A percentile compares a stretch with the other conserved stretches of the same genome.
Conservation (phyloP, 1,140 invertebrate genomes). For the Arion vulgaris region DNA sequence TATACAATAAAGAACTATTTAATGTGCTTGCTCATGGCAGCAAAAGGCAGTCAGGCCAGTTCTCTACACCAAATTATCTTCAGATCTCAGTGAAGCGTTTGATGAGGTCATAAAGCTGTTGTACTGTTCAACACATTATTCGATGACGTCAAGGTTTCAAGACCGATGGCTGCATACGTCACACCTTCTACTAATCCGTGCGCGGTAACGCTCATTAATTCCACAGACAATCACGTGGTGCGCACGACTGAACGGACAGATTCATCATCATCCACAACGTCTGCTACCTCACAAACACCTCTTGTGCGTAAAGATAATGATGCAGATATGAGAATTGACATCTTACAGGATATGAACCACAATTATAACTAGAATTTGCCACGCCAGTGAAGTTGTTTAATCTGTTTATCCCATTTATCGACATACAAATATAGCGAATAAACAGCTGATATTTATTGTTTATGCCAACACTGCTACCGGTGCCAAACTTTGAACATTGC, state of each 20-base stretch:
- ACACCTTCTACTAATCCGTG: background rate
- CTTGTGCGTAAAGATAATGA: background rate
- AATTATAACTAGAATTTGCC: too few species aligned
- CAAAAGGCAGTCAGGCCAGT: constrained; percentile 47
- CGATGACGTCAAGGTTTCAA: background rate
- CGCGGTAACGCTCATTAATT: background rate
- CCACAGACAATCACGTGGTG: background rate
- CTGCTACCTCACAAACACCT: constrained; percentile 32
- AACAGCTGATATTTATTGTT: too few species aligned
- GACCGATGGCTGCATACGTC: background rate
- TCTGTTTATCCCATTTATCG: background rate
- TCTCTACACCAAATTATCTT: constrained; percentile 50
- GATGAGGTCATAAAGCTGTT: constrained; percentile 57
- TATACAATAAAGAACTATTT: constrained; percentile 47
- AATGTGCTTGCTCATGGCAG: constrained; percentile 46
- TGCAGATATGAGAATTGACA: background rate
- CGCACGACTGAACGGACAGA: background rate
- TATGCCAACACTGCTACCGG: too few species aligned
- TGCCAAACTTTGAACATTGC: too few species aligned
- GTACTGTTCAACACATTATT: constrained; percentile 9
- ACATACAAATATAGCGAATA: too few species aligned
- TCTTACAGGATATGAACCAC: background rate
- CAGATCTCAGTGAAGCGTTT: constrained; percentile 49
- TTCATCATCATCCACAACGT: constrained; percentile 19
- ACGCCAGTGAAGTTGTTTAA: too few species aligned